Evolutionary conservation across 2,797 vertebrate genomes (phyloP).

Genomic region (Holocentrus rufus): DNA sequence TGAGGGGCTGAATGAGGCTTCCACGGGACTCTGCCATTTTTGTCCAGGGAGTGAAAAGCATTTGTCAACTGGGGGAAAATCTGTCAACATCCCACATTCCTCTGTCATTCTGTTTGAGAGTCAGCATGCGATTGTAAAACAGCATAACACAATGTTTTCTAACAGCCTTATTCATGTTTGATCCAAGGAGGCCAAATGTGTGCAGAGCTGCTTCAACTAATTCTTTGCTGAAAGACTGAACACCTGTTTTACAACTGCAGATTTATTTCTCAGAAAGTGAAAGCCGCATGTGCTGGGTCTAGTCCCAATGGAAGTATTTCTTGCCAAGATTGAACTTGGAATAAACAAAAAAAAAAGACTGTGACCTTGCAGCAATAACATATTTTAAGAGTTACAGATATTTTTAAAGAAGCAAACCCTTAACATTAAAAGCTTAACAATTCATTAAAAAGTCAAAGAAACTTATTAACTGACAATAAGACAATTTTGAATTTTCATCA

Average conservation of each 20-base stretch:
- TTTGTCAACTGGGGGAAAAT: slow-evolving; percentile 38
- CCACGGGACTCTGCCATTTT: slow-evolving; percentile 16
- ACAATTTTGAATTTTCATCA: no score
- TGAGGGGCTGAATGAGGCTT: slow-evolving; percentile 51
- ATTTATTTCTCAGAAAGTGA: slow-evolving; percentile 54
- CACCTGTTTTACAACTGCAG: slow-evolving; percentile 57
- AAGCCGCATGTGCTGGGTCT: slow-evolving; percentile 31
- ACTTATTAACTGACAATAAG: slow-evolving; percentile 11
- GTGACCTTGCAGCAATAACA: slow-evolving; percentile 2
- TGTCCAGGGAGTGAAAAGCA: slow-evolving; percentile 38
- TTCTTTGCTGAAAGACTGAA: slow-evolving; percentile 54
- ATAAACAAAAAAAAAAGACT: slow-evolving; percentile 44
- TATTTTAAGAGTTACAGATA: slow-evolving; percentile 22
- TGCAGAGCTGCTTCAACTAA: slow-evolving; percentile 35
- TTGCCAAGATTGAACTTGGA: slow-evolving; percentile 35
- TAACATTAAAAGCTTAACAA: not conserved
- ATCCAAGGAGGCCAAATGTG: slow-evolving; percentile 34
- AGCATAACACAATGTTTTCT: slow-evolving; percentile 45
- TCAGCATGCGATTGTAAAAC: slow-evolving; percentile 23
- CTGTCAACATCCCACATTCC: slow-evolving; percentile 50
- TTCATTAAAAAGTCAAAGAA: slow-evolving; percentile 19
- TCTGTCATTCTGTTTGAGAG: slow-evolving; percentile 42
- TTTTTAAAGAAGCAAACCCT: slow-evolving; percentile 26
- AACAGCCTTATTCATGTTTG: slow-evolving; percentile 39
- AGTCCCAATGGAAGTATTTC: slow-evolving; percentile 38